Conservation (phyloP, 2,113 vertebrate species). For the Lynx canadensis region DNA sequence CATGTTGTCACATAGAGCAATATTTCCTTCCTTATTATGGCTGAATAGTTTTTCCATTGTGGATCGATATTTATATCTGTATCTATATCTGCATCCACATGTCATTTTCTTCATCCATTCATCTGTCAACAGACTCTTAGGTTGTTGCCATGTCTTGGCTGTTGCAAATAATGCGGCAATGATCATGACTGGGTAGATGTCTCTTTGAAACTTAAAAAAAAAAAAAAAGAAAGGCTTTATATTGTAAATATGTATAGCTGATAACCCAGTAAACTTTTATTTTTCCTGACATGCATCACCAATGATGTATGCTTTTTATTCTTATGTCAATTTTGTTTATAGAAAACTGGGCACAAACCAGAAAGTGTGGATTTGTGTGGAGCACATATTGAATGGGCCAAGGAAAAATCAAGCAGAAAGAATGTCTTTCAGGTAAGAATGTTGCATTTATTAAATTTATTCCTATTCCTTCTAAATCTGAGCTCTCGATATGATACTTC, state of each 20-base stretch:
- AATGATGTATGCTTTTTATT: slow-evolving; percentile 46
- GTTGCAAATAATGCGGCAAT: neutral
- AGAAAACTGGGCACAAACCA: slow-evolving; percentile 90
- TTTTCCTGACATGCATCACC: slow-evolving; percentile 55
- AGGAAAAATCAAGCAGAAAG: slow-evolving; percentile 93
- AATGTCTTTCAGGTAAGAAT: slow-evolving; percentile 92
- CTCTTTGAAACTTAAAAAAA: neutral
- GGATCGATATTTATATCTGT: neutral
- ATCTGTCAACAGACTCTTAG: neutral
- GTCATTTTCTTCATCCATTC: neutral
- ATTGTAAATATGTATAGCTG: neutral
- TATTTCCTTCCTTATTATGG: neutral
- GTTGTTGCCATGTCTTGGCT: neutral
- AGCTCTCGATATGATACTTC: slow-evolving; percentile 63
- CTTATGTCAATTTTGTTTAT: slow-evolving; percentile 58
- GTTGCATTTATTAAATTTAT: slow-evolving; percentile 41
- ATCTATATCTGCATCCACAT: neutral
- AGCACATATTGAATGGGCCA: slow-evolving; percentile 91
- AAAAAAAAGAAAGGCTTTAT: neutral
- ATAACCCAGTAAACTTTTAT: slow-evolving; percentile 41
- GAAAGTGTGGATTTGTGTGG: slow-evolving; percentile 91
- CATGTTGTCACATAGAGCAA: neutral
- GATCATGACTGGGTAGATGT: neutral
- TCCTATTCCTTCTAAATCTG: slow-evolving; percentile 33
- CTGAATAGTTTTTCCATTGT: neutral